Percentiles rank a stretch among this genome's conserved stretches.
Conservation (phyloP, 2,797 vertebrate species). For the Enteromius anoplus region DNA sequence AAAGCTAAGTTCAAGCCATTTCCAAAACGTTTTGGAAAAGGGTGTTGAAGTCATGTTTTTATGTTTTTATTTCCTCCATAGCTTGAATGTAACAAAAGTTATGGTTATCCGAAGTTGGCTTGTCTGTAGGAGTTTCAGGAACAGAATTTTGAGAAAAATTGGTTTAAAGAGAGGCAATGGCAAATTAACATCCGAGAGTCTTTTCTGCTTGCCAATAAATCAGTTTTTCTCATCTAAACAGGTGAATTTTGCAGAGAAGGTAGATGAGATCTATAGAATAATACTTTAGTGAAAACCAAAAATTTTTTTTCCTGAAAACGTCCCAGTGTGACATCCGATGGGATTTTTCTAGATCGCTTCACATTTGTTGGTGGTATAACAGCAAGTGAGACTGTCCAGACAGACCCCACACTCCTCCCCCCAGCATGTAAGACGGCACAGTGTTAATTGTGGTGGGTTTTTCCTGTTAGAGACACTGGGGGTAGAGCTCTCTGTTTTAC, state of each 20-base stretch:
- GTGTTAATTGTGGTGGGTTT: conserved; percentile 47
- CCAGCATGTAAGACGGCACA: conserved; percentile 35
- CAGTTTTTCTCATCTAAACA: neutral
- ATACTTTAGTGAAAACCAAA: neutral
- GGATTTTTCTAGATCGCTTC: neutral
- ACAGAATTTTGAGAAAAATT: too few species aligned
- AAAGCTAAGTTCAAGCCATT: too few species aligned
- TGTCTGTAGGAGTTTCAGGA: too few species aligned
- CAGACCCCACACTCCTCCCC: conserved; percentile 13
- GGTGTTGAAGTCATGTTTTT: too few species aligned
- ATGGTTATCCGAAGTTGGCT: too few species aligned
- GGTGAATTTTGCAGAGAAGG: neutral
- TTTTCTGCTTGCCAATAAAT: neutral
- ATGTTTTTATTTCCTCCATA: too few species aligned
- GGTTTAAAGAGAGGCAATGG: too few species aligned
- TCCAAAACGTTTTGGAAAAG: too few species aligned
- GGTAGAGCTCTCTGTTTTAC: conserved; percentile 58
- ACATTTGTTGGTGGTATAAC: neutral
- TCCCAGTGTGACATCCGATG: neutral
- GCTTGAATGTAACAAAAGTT: too few species aligned
- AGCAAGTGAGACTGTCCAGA: conserved; percentile 40
- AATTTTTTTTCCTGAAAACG: neutral
- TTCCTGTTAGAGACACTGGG: conserved; percentile 47
- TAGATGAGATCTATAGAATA: neutral
- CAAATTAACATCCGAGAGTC: neutral